Evolutionary conservation across 1,140 invertebrate genomes (phyloP).

Genomic region (Orchesella cincta): DNA sequence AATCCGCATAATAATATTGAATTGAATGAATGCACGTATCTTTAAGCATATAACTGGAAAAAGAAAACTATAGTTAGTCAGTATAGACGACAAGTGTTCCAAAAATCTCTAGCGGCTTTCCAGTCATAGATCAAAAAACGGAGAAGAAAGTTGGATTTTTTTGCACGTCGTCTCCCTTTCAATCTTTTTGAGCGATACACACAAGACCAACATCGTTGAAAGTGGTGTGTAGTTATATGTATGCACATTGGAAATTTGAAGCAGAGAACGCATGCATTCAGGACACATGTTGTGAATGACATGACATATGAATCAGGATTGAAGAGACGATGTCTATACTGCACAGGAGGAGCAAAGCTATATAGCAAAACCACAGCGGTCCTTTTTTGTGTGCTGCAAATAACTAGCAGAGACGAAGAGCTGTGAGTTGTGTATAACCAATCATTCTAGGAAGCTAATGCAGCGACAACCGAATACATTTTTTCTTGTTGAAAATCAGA

Average conservation of each 20-base stretch:
- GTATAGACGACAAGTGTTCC: too few relatives aligned
- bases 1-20: too few relatives aligned
- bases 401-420: too few relatives aligned
- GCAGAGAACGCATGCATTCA: not conserved
- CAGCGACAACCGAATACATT: too few relatives aligned
- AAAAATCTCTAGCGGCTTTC: not conserved
- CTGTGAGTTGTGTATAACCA: too few relatives aligned
- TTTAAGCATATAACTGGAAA: too few relatives aligned
- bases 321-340: not conserved
- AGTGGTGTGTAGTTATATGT: not conserved
- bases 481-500: too few relatives aligned
- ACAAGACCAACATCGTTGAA: not conserved
- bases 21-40: too few relatives aligned
- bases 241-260: not conserved
- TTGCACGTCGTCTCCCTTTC: not conserved
- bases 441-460: too few relatives aligned
- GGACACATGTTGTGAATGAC: slow-evolving; percentile 26
- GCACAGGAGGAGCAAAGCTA: too few relatives aligned
- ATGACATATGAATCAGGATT: slow-evolving; percentile 27
- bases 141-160: not conserved
- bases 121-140: not conserved
- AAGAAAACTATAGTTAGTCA: too few relatives aligned
- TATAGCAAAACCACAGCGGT: too few relatives aligned
- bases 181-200: not conserved
- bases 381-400: slow-evolving; percentile 10